Base-by-base conservation (phyloP, 2,888 invertebrate genomes). In the Drosophila meridionalis region DNA sequence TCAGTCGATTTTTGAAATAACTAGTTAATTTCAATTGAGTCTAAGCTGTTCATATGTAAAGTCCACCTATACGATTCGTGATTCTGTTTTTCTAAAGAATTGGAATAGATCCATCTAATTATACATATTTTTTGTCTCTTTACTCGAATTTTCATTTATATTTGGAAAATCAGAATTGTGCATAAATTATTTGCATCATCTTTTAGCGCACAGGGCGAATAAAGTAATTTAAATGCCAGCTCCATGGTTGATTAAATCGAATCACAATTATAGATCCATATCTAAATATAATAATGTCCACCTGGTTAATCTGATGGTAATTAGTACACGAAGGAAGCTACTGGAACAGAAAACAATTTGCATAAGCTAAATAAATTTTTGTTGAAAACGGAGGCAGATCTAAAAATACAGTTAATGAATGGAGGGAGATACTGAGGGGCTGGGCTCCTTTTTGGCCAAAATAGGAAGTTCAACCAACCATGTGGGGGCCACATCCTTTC, bases 401-500 rank as follows among this genome's bases (percentile, higher is more conserved):
- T 84, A 84, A 84, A 83, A 87, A 83, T 89, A 89, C 82, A 71
- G 71, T 68, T 73, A 9, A n/a, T n/a, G 11, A 3, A 20, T 7
- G 34, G 42, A 28, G 38, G 45, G 12, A 5, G 28, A 14, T 20
- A 4, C 20, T n/a, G 4, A 42, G 20, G 20, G 28, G 6, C n/a
- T 26, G 4, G 42, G 14, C 32, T 20, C 40, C 20, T 59, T 58
- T 64, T 64, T 45, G 61, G 53, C 71, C 53, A 56, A 88, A 84
- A 82, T 78, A 79, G 87, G 76, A 84, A 87, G 87, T 82, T 84
- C 70, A 87, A 59, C 81, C 74, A 74, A 69, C 38, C 76, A 70
- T 70, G 52, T 55, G 36, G 73, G 52, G 53, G 56, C 7, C 62
- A n/a, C 47, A n/a, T 60, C 43, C 56, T 62, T 20, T 20, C 64